phyloP scores from a whole-genome alignment of 2,113 vertebrate species.

The Okapia johnstoni region DNA sequence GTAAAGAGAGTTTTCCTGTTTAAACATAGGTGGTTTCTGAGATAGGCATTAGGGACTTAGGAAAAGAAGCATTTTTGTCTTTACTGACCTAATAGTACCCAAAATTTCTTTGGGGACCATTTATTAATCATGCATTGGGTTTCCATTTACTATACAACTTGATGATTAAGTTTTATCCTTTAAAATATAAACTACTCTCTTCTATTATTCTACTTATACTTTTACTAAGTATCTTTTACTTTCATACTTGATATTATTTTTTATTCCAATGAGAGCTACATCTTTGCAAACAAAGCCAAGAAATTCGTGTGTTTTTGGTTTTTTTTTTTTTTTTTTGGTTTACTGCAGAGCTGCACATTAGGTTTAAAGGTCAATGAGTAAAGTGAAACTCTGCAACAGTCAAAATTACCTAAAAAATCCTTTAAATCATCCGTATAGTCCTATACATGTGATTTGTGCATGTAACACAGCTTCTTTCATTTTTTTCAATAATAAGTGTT shows the following conservation, averaged over 20 bases:
- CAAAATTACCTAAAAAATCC: neutral
- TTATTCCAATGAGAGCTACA: neutral
- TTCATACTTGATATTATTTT: neutral
- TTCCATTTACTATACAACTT: neutral
- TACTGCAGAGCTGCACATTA: neutral
- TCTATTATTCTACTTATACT: neutral
- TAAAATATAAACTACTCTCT: neutral
- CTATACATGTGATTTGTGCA: neutral
- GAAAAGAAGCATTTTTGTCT: neutral
- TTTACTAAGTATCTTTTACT: neutral
- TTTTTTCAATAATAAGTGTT: neutral
- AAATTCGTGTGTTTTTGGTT: neutral
- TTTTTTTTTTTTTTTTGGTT: neutral
- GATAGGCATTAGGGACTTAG: neutral
- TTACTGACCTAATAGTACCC: neutral
- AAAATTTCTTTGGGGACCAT: neutral
- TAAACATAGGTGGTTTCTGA: neutral
- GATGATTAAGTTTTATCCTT: neutral
- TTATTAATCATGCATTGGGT: neutral
- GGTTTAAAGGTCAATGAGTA: slow-evolving; percentile 5
- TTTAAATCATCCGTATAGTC: neutral
- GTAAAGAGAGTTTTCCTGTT: neutral
- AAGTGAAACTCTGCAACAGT: neutral
- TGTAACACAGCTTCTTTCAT: neutral
- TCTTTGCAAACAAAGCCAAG: neutral